Percentiles rank a stretch among this genome's conserved stretches.
These are phyloP conservation scores for Smutsia gigantea DNA, from an alignment of 2,797 vertebrate species.

Conservation along the genomic window DNA sequence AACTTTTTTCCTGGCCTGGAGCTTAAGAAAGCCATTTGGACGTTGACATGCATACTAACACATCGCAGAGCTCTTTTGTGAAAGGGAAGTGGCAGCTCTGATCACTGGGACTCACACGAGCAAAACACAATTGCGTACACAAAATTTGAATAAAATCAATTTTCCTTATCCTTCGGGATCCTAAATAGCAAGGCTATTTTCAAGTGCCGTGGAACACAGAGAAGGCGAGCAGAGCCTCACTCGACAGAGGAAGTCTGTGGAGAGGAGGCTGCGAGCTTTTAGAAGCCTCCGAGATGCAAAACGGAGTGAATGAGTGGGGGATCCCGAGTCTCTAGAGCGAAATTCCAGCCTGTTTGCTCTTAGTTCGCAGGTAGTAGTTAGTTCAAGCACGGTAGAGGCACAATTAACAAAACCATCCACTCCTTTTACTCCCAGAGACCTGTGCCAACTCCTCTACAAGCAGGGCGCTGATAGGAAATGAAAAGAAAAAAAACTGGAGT, in stretches of 20 bases:
- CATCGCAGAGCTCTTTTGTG: constrained; percentile 85
- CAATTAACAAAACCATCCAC: constrained; percentile 53
- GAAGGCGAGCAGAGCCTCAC: neutral
- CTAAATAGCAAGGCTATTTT: constrained; percentile 57
- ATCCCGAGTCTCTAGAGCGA: neutral
- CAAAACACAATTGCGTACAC: constrained; percentile 81
- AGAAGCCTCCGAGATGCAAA: neutral
- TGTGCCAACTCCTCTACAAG: constrained; percentile 51
- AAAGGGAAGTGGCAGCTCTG: constrained; percentile 86
- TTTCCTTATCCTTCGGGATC: constrained; percentile 63
- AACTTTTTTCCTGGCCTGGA: constrained; percentile 87
- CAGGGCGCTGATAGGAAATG: constrained; percentile 17
- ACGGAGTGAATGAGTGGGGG: neutral
- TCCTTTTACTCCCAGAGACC: constrained; percentile 26
- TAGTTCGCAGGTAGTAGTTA: neutral
- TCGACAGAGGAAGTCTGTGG: neutral
- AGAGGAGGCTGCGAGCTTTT: neutral
- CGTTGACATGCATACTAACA: constrained; percentile 91
- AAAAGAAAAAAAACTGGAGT: constrained; percentile 5
- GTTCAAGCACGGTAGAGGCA: neutral
- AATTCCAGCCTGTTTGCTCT: neutral
- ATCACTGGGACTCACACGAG: constrained; percentile 89
- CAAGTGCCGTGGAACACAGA: constrained; percentile 4
- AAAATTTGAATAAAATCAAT: constrained; percentile 85
- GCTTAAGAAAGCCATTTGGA: constrained; percentile 87